Percentiles rank a stretch among this genome's conserved stretches.
Conservation (phyloP, 2,888 invertebrate genomes). For the Orthonychiurus folsomi region DNA sequence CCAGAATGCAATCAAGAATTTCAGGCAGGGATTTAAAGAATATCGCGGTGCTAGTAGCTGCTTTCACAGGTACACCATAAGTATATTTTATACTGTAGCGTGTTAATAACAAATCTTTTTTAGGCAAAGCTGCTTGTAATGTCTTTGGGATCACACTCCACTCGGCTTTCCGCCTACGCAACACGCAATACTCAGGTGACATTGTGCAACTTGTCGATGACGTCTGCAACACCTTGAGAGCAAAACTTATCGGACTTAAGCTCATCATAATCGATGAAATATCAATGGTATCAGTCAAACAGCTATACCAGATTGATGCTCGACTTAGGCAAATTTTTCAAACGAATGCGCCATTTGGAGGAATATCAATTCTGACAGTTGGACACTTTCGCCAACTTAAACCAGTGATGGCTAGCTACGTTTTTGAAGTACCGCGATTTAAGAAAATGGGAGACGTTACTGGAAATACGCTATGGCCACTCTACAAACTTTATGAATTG, state of each 20-base stretch:
- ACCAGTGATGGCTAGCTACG: constrained; percentile 23
- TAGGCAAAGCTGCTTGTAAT: constrained; percentile 35
- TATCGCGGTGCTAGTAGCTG: background rate
- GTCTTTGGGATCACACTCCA: constrained; percentile 40
- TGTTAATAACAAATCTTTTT: too few species aligned
- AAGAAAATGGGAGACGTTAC: background rate
- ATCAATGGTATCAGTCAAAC: constrained; percentile 16
- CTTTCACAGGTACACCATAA: too few species aligned
- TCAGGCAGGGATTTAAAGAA: background rate
- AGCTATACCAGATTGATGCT: constrained; percentile 16
- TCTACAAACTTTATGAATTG: constrained; percentile 19
- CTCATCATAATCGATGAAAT: constrained; percentile 11
- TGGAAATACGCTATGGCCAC: constrained; percentile 17
- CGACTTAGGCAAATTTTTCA: constrained; percentile 19
- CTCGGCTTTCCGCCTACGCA: constrained; percentile 27
- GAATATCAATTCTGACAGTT: constrained; percentile 16
- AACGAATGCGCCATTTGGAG: constrained; percentile 8
- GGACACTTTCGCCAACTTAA: constrained; percentile 25
- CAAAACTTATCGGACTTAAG: constrained; percentile 5
- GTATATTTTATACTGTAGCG: too few species aligned
- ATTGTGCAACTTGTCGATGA: background rate
- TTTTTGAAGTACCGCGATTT: constrained; percentile 14
- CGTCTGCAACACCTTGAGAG: constrained; percentile 4
- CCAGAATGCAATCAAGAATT: background rate
- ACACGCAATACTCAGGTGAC: background rate